Percentiles rank a stretch among this genome's conserved stretches.
Conservation (phyloP, 2,888 invertebrate genomes). For the Dicyrtomina minuta region DNA sequence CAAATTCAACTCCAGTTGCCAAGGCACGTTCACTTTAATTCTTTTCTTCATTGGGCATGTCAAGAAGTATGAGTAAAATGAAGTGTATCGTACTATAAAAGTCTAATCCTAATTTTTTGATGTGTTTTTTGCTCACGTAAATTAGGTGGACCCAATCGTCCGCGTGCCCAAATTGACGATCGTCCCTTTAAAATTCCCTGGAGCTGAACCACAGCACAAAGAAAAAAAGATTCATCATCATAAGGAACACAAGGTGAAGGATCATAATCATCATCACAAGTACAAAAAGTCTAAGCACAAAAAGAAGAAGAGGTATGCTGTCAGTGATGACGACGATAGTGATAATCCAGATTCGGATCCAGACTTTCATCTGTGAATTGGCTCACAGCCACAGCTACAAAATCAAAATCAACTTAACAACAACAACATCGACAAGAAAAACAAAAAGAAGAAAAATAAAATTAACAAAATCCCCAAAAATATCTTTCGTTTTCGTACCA, state of each 20-base stretch:
- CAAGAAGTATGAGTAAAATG: neutral
- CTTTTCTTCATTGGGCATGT: too few relatives aligned
- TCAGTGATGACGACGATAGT: slow-evolving; percentile 65
- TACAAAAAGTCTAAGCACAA: slow-evolving; percentile 57
- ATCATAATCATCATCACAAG: slow-evolving; percentile 49
- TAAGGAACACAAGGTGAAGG: slow-evolving; percentile 44
- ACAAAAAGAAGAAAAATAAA: too few relatives aligned
- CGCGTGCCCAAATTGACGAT: slow-evolving; percentile 60
- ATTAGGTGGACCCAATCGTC: slow-evolving; percentile 40
- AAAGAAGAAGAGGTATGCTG: slow-evolving; percentile 62
- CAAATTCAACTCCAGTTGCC: slow-evolving; percentile 23
- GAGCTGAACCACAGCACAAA: slow-evolving; percentile 18
- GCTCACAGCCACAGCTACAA: neutral
- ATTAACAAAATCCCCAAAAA: too few relatives aligned
- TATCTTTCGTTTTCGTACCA: too few relatives aligned
- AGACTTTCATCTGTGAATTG: slow-evolving; percentile 50
- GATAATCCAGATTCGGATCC: slow-evolving; percentile 60
- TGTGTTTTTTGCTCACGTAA: too few relatives aligned
- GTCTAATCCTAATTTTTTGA: too few relatives aligned
- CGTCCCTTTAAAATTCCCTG: slow-evolving; percentile 53
- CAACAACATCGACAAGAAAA: too few relatives aligned
- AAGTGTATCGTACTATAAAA: neutral
- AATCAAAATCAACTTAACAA: neutral
- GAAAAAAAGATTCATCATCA: slow-evolving; percentile 33
- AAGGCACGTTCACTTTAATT: slow-evolving; percentile 1